Conservation (phyloP, 2,113 vertebrate genomes). For the Thomomys bottae region DNA sequence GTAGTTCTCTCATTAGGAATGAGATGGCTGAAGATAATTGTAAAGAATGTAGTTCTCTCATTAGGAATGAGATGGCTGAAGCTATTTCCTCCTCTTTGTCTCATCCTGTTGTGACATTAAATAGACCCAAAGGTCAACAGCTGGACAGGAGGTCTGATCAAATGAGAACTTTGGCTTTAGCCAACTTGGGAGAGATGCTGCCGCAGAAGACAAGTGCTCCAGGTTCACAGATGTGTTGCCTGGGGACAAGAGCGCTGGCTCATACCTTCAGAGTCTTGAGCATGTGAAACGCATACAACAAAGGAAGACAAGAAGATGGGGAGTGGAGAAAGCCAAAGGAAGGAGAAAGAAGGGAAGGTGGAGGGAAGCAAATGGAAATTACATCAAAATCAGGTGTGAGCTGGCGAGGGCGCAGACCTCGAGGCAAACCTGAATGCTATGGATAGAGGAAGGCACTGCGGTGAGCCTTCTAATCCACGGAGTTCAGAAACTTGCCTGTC, state of each 20-base stretch:
- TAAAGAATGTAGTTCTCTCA: not conserved
- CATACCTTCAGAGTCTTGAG: not conserved
- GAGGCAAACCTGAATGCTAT: not conserved
- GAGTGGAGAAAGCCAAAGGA: not conserved
- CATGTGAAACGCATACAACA: conserved; percentile 7
- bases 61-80: not conserved
- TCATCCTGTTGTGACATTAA: not conserved
- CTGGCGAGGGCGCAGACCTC: not conserved
- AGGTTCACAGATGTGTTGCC: not conserved
- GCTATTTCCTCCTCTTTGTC: not conserved
- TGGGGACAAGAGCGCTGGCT: not conserved
- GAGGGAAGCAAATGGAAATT: not conserved
- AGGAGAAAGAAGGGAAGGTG: not conserved
- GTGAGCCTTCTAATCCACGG: not conserved
- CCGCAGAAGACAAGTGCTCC: not conserved
- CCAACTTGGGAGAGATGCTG: not conserved
- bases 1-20: not conserved
- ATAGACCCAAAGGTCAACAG: not conserved
- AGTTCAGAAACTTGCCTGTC: not conserved
- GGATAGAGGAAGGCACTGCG: not conserved
- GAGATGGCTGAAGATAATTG: not conserved
- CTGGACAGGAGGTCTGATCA: not conserved
- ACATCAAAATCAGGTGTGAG: not conserved
- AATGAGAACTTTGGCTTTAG: not conserved
- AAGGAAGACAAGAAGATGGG: not conserved